Evolutionary conservation across 2,113 vertebrate species (phyloP).

Genomic region (Petrocephalus zakoni): DNA sequence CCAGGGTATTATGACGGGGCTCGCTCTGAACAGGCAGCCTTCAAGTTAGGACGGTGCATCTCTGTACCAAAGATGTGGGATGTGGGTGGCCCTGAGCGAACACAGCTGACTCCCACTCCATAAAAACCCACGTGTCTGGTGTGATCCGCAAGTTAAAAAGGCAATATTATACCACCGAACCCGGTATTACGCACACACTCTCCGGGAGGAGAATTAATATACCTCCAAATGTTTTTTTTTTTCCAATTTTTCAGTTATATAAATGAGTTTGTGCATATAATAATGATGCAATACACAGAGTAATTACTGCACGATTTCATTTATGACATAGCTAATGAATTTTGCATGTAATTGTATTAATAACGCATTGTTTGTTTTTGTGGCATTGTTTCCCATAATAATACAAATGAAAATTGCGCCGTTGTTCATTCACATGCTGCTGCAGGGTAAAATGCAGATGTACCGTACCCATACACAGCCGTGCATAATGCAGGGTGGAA

Average conservation of each 20-base stretch:
- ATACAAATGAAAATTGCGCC: slow-evolving; percentile 1
- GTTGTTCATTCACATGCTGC: background rate
- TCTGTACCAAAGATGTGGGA: background rate
- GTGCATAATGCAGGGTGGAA: background rate
- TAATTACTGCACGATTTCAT: slow-evolving; percentile 6
- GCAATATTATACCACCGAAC: background rate
- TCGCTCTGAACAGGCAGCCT: background rate
- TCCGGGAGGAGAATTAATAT: background rate
- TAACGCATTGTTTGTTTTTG: background rate
- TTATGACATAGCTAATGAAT: slow-evolving; percentile 11
- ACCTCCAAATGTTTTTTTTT: background rate
- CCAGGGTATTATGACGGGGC: background rate
- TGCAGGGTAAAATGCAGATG: slow-evolving; percentile 2
- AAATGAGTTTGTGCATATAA: background rate
- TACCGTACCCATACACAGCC: background rate
- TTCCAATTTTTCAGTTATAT: background rate
- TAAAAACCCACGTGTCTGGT: background rate
- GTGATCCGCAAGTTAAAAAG: background rate
- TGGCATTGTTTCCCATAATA: background rate
- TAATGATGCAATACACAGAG: slow-evolving; percentile 6
- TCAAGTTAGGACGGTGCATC: background rate
- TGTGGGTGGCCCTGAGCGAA: background rate
- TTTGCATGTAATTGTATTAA: slow-evolving; percentile 9
- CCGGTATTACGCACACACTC: background rate
- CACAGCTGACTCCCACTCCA: background rate